Evolutionary conservation across 92 coral and sea anemone genomes (phyloP).

Genomic region (Chrysogorgia sp.): DNA sequence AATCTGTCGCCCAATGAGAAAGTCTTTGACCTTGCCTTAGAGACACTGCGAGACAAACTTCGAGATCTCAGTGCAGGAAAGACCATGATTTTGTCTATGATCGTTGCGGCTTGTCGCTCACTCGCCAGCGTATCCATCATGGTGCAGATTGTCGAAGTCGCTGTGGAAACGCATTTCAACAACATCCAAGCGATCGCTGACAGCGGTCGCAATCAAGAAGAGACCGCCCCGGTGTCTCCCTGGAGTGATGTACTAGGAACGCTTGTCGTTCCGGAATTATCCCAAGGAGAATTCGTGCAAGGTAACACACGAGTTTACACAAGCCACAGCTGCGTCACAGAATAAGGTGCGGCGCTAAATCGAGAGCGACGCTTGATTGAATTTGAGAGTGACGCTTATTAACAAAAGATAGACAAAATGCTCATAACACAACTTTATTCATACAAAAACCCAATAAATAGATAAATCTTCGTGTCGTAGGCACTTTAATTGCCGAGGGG

Average conservation of each 20-base stretch:
- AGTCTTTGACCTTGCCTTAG: conserved; percentile 63
- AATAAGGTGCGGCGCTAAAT: too few relatives aligned
- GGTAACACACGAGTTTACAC: conserved; percentile 47
- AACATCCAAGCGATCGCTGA: conserved; percentile 60
- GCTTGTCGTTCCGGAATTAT: conserved; percentile 92
- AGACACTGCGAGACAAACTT: conserved; percentile 69
- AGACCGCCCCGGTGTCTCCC: conserved; percentile 59
- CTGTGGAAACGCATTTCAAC: conserved; percentile 79
- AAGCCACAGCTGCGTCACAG: too few relatives aligned
- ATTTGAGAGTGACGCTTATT: too few relatives aligned
- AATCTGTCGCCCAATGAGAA: conserved; percentile 81
- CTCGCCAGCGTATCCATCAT: conserved; percentile 80
- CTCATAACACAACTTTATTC: too few relatives aligned
- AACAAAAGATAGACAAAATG: too few relatives aligned
- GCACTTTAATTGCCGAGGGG: too few relatives aligned
- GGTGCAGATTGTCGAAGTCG: conserved; percentile 92
- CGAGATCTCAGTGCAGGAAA: conserved; percentile 73
- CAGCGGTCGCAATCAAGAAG: conserved; percentile 32
- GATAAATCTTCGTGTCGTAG: too few relatives aligned
- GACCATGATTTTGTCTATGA: conserved; percentile 75
- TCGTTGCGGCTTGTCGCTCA: conserved; percentile 93
- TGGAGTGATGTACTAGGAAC: conserved; percentile 85
- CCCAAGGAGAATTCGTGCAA: conserved; percentile 93
- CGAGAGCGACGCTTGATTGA: too few relatives aligned
- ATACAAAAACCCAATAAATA: too few relatives aligned